Base-by-base conservation (phyloP, 2,888 invertebrate genomes). In the Pseudanteris insignis region DNA sequence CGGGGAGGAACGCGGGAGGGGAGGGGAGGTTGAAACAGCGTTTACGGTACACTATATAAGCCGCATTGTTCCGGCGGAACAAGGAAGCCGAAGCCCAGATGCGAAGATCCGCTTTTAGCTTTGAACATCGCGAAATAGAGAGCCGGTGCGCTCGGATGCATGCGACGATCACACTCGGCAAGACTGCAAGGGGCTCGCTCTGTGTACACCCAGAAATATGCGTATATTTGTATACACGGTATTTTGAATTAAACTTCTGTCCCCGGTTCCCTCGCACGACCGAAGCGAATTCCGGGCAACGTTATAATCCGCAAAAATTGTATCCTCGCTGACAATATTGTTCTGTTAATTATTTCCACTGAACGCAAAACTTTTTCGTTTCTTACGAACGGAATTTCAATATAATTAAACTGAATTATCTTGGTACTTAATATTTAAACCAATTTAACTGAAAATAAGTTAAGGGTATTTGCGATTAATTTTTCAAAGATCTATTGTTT, bases 121-220 rank as follows among this genome's bases (percentile, higher is more conserved):
- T 59, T 59, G 63, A 63, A 59, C 58, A 46, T 59, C 43, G 63
- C 41, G 47, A 48, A 57, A 53, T 46, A 43, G 58, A 43, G 54
- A 46, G 46, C 30, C 34, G 36, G 44, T 55, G 53, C 65, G 57
- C 61, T 62, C 61, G 55, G 64, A 53, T 62, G 64, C 65, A 64
- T 58, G 64, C 64, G 65, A 6, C 18, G 18, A 65, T 67, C 67
- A 57, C 67, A 61, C 62, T 58, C 65, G 50, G 50, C 38, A 48
- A 53, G 53, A 55, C 54, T 60, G 51, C 43, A 55, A 36, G 58
- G 44, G 53, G 44, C 48, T 54, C 46, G 40, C 36, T 43, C 40
- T 36, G 2, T n/a, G 26, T 18, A 43, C 30, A 15, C 34, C 26
- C 25, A 18, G 33, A 51, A 21, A 41, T 12, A 11, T 5, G 18